Evolutionary conservation across 2,797 vertebrate genomes (phyloP).

Genomic region (Chromobotia macracanthus): DNA sequence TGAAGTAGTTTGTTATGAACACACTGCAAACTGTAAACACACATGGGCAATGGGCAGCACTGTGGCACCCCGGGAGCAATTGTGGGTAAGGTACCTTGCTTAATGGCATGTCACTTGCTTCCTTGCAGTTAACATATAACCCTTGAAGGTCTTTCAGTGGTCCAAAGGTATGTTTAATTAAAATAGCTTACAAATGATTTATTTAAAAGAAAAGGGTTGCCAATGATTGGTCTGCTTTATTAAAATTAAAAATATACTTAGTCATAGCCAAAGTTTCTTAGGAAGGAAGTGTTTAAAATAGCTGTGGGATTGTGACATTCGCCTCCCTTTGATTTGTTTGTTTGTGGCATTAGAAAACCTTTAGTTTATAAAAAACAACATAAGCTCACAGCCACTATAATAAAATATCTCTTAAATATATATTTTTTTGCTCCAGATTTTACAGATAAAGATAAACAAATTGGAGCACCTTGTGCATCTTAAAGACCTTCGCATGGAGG

Average conservation of each 20-base stretch:
- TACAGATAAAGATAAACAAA: conserved; percentile 81
- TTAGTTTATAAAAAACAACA: not conserved
- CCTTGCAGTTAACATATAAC: too few relatives aligned
- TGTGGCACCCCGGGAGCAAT: too few relatives aligned
- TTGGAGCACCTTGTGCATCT: conserved; percentile 81
- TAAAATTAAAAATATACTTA: not conserved
- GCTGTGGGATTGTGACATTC: not conserved
- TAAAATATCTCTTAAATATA: not conserved
- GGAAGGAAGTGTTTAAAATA: not conserved
- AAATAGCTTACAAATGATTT: not conserved
- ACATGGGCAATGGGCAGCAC: too few relatives aligned
- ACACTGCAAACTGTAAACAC: too few relatives aligned
- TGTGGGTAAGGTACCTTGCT: too few relatives aligned
- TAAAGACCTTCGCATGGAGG: conserved; percentile 78
- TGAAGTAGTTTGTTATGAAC: too few relatives aligned
- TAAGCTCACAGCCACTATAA: not conserved
- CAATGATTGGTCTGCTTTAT: not conserved
- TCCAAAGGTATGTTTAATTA: too few relatives aligned
- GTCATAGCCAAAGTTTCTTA: not conserved
- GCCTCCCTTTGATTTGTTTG: not conserved
- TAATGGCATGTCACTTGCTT: too few relatives aligned
- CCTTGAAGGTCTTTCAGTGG: too few relatives aligned
- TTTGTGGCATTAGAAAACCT: not conserved
- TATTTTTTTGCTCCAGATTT: conserved; percentile 68
- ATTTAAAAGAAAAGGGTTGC: not conserved